Percentiles rank a stretch among this genome's conserved stretches.
phyloP scores from a whole-genome alignment of 2,797 vertebrate genomes.

The Girardinus metallicus region DNA sequence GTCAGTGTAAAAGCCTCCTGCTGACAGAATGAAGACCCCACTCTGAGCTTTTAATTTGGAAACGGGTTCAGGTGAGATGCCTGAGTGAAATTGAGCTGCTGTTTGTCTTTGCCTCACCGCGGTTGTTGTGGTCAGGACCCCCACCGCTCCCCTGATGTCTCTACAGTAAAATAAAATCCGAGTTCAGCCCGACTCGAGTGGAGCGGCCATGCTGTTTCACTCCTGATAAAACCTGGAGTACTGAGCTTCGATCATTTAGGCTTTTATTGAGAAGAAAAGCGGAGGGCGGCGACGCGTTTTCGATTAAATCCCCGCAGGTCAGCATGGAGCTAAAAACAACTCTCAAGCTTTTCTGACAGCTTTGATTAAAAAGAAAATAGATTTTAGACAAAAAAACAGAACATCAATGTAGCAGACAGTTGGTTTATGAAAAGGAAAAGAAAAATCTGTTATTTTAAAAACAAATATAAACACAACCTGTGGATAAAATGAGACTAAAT shows the following conservation, averaged over 20 bases:
- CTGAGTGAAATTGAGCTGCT: neutral
- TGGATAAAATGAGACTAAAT: neutral
- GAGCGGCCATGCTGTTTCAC: neutral
- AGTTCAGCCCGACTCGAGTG: neutral
- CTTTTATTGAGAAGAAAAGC: neutral
- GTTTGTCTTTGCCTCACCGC: neutral
- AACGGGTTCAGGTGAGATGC: neutral
- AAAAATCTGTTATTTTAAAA: neutral
- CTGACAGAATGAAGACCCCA: slow-evolving; percentile 2
- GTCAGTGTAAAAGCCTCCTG: slow-evolving; percentile 27
- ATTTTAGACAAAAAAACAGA: neutral
- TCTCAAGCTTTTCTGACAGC: neutral
- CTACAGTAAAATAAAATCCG: neutral
- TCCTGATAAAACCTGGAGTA: neutral
- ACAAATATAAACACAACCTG: neutral
- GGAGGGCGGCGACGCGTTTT: neutral
- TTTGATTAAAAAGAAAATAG: neutral
- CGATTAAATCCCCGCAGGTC: neutral
- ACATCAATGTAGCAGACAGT: neutral
- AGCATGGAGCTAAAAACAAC: neutral
- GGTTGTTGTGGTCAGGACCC: neutral
- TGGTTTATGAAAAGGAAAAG: too few species aligned
- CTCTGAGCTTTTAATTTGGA: neutral
- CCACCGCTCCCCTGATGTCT: neutral
- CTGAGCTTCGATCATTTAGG: neutral